Base-by-base conservation (phyloP, 1,140 invertebrate species). In the Antheraea pernyi region DNA sequence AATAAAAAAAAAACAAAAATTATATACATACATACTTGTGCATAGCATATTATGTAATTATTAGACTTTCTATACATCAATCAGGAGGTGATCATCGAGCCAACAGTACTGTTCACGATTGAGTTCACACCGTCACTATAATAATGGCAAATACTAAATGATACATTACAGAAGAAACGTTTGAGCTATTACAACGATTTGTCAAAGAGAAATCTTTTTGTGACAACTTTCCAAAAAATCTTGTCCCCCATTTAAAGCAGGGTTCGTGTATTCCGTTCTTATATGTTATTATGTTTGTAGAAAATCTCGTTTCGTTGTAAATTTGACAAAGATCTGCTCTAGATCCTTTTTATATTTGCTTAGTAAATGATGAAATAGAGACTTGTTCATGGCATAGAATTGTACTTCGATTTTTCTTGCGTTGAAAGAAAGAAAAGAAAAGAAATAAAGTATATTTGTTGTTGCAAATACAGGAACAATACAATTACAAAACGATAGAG, bases 41-140 rank as follows among this genome's bases (percentile, higher is more conserved):
- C 22, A 30, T 30, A 30, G 22, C 11, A 53, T 42, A n/a, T 53
- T 2, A 16, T 53, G 46, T 53, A 53, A 67, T 71, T 76, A 76
- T 76, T 67, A 80, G 78, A 84, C 87, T 89, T 89, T 89, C 87
- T 86, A 89, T 73, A 73, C 84, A 89, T 89, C 85, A 86, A 88
- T 89, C 84, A 86, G 75, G 71, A 76, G 77, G 73, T n/a, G n/a
- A n/a, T 80, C 72, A 53, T 53, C 46, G 46, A 53, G 46, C 46
- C 46, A 53, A 53, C 71, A 68, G 77, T 16, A 70, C 79, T 72
- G 79, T 84, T 80, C 71, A 77, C 75, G 79, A 73, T 72, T 84
- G 78, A 85, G 76, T 86, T 84, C 84, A 85, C 82, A 86, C 76
- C 80, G 16, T 53, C 79, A 83, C 75, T 75, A 73, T 82, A 80